These are phyloP conservation scores for Probosciger aterrimus DNA, from an alignment of 2,113 vertebrate genomes.

Conservation along the genomic window DNA sequence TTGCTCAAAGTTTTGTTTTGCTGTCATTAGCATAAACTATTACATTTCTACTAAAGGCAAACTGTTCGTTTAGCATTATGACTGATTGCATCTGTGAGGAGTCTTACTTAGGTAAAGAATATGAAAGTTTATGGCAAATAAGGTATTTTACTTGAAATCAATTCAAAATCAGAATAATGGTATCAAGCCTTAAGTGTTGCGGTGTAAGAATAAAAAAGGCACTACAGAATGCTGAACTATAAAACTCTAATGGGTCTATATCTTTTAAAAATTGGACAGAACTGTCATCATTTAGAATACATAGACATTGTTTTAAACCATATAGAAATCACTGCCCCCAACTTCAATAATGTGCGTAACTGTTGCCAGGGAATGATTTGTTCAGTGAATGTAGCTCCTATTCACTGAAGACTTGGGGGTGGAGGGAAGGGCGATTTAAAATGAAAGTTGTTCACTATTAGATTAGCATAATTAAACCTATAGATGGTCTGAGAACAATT, in stretches of 20 bases:
- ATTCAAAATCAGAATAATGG: conserved; percentile 49
- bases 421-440: neutral
- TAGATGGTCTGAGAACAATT: neutral
- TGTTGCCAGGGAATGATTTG: conserved; percentile 62
- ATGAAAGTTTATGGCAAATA: conserved; percentile 55
- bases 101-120: conserved; percentile 32
- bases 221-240: conserved; percentile 43
- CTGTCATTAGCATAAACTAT: conserved; percentile 15
- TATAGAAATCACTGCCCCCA: conserved; percentile 34
- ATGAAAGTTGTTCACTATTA: conserved; percentile 40
- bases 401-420: conserved; percentile 44
- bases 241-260: conserved; percentile 53
- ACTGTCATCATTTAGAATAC: conserved; percentile 46
- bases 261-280: conserved; percentile 53
- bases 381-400: conserved; percentile 55
- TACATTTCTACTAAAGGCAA: conserved; percentile 17
- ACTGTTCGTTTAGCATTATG: conserved; percentile 34
- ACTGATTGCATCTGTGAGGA: conserved; percentile 32
- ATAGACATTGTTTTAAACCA: conserved; percentile 17
- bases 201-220: neutral
- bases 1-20: conserved; percentile 21
- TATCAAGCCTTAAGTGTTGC: conserved; percentile 29
- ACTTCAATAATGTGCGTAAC: conserved; percentile 51
- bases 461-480: conserved; percentile 51
- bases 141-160: conserved; percentile 54